These are phyloP conservation scores for Goniozus legneri DNA, from an alignment of 1,140 invertebrate species.

Conservation along the genomic window DNA sequence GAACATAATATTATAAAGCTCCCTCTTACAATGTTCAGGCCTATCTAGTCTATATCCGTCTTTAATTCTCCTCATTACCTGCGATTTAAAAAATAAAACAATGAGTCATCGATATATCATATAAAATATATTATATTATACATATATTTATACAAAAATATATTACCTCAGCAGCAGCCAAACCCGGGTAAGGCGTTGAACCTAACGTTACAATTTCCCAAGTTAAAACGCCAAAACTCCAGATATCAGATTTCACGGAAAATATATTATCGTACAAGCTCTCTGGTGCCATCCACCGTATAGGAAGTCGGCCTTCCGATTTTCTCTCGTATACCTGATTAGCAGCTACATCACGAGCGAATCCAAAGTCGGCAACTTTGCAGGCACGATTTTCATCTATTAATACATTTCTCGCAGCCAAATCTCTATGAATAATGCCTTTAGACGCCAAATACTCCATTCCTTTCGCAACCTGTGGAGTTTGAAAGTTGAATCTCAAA, in stretches of 20 bases:
- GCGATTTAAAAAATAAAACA: slow-evolving; percentile 14
- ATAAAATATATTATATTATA: background rate
- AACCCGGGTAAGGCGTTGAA: slow-evolving; percentile 84
- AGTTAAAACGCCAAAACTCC: slow-evolving; percentile 89
- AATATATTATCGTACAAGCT: slow-evolving; percentile 89
- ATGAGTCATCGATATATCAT: too few relatives aligned
- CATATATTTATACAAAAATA: background rate
- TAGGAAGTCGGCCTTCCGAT: slow-evolving; percentile 73
- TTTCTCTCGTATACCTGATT: slow-evolving; percentile 89
- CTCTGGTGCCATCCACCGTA: slow-evolving; percentile 92
- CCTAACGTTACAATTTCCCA: slow-evolving; percentile 93
- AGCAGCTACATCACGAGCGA: slow-evolving; percentile 77
- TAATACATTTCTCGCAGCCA: slow-evolving; percentile 87
- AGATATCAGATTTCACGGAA: slow-evolving; percentile 87
- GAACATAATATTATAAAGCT: slow-evolving; percentile 91
- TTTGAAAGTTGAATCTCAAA: too few relatives aligned
- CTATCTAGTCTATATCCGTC: slow-evolving; percentile 84
- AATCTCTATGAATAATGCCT: slow-evolving; percentile 88
- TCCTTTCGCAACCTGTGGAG: slow-evolving; percentile 69
- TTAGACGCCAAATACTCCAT: slow-evolving; percentile 90
- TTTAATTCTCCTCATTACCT: slow-evolving; percentile 62
- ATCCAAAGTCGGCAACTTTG: slow-evolving; percentile 93
- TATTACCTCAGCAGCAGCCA: slow-evolving; percentile 76
- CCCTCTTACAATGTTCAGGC: slow-evolving; percentile 82
- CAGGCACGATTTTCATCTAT: slow-evolving; percentile 84